phyloP scores from a whole-genome alignment of 2,797 vertebrate species.

The Chromobotia macracanthus region DNA sequence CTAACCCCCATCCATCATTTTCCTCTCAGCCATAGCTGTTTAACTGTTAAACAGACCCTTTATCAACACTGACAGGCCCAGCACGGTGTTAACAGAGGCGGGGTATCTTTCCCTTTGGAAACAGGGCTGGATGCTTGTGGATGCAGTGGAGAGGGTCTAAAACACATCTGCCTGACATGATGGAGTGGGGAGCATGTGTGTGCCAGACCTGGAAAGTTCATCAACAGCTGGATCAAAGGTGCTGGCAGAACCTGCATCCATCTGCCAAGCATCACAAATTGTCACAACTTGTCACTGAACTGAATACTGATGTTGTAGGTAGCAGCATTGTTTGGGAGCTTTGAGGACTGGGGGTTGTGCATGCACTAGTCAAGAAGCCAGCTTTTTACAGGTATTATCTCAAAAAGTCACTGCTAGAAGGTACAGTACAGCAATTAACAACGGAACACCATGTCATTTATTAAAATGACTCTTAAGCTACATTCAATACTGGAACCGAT shows the following conservation, averaged over 20 bases:
- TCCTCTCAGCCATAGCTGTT: slow-evolving; percentile 53
- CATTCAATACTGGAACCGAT: too few species aligned
- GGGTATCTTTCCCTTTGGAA: slow-evolving; percentile 50
- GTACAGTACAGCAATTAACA: too few species aligned
- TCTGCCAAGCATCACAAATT: slow-evolving; percentile 39
- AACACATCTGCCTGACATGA: slow-evolving; percentile 25
- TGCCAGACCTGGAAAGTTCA: slow-evolving; percentile 50
- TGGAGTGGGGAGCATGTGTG: slow-evolving; percentile 44
- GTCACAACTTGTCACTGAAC: slow-evolving; percentile 15
- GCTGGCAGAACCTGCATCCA: slow-evolving; percentile 45
- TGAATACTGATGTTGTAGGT: background rate
- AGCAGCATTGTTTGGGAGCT: background rate
- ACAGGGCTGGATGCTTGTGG: slow-evolving; percentile 32
- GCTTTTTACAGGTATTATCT: too few species aligned
- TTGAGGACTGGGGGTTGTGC: background rate
- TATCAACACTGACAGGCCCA: slow-evolving; percentile 63
- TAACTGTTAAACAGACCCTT: slow-evolving; percentile 61
- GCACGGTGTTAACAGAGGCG: slow-evolving; percentile 58
- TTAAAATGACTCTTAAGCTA: too few species aligned
- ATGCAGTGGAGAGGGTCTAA: slow-evolving; percentile 29
- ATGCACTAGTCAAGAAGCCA: too few species aligned
- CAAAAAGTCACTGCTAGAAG: too few species aligned
- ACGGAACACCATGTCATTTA: too few species aligned
- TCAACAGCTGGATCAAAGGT: slow-evolving; percentile 50
- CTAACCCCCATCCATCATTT: slow-evolving; percentile 60